Conservation (phyloP, 1,140 invertebrate genomes). For the Drosophila equinoxialis region DNA sequence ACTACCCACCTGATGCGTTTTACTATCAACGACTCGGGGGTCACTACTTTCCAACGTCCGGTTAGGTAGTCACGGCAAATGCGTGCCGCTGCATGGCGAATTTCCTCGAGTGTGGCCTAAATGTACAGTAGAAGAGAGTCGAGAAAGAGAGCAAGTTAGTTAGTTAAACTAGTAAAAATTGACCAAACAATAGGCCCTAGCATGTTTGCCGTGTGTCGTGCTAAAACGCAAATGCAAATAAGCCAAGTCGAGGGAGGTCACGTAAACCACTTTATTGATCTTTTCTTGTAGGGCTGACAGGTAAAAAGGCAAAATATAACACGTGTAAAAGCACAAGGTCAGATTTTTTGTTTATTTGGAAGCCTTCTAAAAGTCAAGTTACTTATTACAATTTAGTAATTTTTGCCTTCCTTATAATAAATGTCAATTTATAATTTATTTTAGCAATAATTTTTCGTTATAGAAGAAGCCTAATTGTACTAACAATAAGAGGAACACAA, state of each 20-base stretch:
- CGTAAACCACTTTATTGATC: neutral
- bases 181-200: constrained; percentile 52
- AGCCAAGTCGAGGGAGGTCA: neutral
- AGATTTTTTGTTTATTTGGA: neutral
- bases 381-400: neutral
- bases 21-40: constrained; percentile 89
- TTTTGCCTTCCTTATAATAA: too few relatives aligned
- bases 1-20: constrained; percentile 90
- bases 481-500: too few relatives aligned
- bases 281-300: neutral
- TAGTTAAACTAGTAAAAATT: constrained; percentile 39
- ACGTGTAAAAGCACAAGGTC: neutral
- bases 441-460: too few relatives aligned
- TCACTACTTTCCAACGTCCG: constrained; percentile 93
- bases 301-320: neutral
- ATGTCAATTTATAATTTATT: too few relatives aligned
- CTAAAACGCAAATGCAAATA: constrained; percentile 42
- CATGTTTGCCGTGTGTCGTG: constrained; percentile 5
- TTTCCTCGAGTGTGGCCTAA: constrained; percentile 85
- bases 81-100: constrained; percentile 91
- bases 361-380: neutral
- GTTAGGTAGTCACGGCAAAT: constrained; percentile 94
- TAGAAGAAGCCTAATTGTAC: too few relatives aligned
- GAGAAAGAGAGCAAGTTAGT: neutral
- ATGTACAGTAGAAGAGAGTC: constrained; percentile 6